Evolutionary conservation across 2,888 invertebrate genomes (phyloP).

Genomic region (Agrochola circellaris): DNA sequence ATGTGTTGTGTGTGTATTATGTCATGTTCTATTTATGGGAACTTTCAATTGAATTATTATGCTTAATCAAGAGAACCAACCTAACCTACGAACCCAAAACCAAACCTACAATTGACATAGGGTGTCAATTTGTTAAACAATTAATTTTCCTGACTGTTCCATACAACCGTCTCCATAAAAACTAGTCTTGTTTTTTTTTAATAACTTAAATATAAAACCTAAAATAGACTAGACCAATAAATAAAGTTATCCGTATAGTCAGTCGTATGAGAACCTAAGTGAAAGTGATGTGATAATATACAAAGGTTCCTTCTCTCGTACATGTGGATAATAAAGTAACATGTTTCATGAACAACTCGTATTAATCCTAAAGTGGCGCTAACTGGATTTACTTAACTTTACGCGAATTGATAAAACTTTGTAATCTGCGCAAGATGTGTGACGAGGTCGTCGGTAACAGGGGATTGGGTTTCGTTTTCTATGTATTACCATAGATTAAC

Average conservation of each 20-base stretch:
- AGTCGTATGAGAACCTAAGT: not conserved
- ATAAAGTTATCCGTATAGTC: not conserved
- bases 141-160: no score
- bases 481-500: no score
- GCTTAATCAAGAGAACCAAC: no score
- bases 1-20: no score
- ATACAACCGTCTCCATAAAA: no score
- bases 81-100: no score
- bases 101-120: no score
- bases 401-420: conserved; percentile 51
- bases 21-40: no score
- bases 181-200: no score
- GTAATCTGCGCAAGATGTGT: conserved; percentile 31
- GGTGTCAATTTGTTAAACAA: no score
- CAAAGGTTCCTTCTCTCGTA: not conserved
- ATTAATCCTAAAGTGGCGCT: conserved; percentile 29
- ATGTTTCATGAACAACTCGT: conserved; percentile 12
- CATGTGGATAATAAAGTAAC: not conserved
- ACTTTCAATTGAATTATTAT: no score
- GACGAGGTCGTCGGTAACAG: conserved; percentile 16
- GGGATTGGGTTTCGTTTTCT: not conserved
- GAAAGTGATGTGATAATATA: not conserved
- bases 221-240: not conserved
- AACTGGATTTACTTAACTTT: conserved; percentile 33
- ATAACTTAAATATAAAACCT: no score